A percentile compares a stretch with the other conserved stretches of the same genome.
Conservation (phyloP, 1,140 invertebrate species). For the Druon quercuslanigerum region DNA sequence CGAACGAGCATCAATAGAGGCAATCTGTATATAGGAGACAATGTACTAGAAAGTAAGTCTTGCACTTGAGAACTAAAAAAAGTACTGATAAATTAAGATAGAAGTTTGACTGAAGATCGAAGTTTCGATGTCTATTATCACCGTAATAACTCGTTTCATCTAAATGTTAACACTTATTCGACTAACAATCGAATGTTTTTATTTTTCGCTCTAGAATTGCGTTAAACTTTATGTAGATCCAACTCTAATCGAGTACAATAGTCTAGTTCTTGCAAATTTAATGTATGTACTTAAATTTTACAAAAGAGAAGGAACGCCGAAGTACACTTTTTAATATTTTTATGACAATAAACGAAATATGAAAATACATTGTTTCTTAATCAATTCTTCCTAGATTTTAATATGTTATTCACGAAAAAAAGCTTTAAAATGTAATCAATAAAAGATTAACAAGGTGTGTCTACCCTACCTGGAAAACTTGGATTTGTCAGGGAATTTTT, state of each 20-base stretch:
- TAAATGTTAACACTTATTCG: slow-evolving; percentile 11
- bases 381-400: no score
- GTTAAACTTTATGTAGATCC: slow-evolving; percentile 2
- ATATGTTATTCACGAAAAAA: no score
- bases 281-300: slow-evolving; percentile 21
- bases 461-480: no score
- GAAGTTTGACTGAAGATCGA: slow-evolving; percentile 25
- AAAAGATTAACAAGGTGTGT: no score
- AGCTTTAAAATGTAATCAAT: no score
- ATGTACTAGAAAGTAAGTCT: slow-evolving; percentile 6
- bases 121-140: background rate
- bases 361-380: background rate
- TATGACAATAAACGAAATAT: slow-evolving; percentile 25
- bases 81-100: slow-evolving; percentile 26
- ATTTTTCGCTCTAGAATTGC: background rate
- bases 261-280: slow-evolving; percentile 9
- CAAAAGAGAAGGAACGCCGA: slow-evolving; percentile 1
- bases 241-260: slow-evolving; percentile 1
- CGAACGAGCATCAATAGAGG: background rate
- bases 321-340: slow-evolving; percentile 20
- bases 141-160: slow-evolving; percentile 13
- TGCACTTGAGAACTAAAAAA: background rate
- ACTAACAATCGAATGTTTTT: slow-evolving; percentile 23
- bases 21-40: background rate
- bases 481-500: no score